A percentile compares a stretch with the other conserved stretches of the same genome.
Conservation (phyloP, 1,140 invertebrate genomes). For the Cheumatopsyche charites region DNA sequence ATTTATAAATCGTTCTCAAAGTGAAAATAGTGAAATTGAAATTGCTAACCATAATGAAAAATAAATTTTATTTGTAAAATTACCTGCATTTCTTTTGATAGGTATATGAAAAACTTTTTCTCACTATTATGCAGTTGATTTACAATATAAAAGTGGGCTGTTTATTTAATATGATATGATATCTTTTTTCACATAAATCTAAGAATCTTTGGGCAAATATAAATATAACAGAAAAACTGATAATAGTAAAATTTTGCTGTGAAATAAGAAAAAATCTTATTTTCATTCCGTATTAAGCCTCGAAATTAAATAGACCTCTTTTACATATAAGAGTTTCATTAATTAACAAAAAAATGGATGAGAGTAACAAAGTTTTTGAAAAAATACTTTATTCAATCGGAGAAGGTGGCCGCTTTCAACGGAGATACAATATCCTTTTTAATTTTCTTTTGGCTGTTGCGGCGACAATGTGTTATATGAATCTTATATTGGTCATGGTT, state of each 20-base stretch:
- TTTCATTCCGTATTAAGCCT: too few species aligned
- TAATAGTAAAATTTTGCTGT: too few species aligned
- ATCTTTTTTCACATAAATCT: too few species aligned
- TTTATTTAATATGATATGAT: background rate
- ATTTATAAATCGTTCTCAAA: slow-evolving; percentile 32
- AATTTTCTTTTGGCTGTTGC: slow-evolving; percentile 54
- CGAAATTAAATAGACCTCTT: too few species aligned
- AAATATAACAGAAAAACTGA: too few species aligned
- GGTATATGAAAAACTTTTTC: too few species aligned
- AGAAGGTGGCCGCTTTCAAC: slow-evolving; percentile 61
- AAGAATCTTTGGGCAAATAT: too few species aligned
- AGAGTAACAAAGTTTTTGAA: slow-evolving; percentile 58
- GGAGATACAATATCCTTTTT: slow-evolving; percentile 57
- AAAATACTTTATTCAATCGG: slow-evolving; percentile 60
- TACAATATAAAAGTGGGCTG: background rate
- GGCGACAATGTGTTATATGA: slow-evolving; percentile 58
- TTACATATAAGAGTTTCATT: too few species aligned
- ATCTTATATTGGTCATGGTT: slow-evolving; percentile 60
- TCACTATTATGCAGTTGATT: background rate
- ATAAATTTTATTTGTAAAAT: background rate
- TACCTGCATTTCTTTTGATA: too few species aligned
- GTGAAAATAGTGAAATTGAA: slow-evolving; percentile 36
- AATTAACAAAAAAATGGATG: too few species aligned
- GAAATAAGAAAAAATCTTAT: too few species aligned
- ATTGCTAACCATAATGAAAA: background rate